Conservation (phyloP, 2,113 vertebrate species). For the Albula goreensis region DNA sequence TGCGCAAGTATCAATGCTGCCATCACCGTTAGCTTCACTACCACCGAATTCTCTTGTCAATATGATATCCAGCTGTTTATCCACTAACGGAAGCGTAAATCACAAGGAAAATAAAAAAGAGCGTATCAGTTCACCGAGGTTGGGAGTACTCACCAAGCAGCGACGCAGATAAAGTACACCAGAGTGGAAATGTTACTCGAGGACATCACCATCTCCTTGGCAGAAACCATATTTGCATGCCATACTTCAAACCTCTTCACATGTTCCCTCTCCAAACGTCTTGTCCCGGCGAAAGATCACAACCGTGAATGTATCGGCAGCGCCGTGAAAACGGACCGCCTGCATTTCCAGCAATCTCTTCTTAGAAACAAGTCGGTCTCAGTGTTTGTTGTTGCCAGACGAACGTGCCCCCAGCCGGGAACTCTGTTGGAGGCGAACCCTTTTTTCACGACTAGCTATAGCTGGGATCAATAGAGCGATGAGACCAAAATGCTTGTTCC, state of each 20-base stretch:
- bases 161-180: conserved; percentile 82
- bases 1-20: not conserved
- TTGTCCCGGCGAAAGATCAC: conserved; percentile 67
- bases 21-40: not conserved
- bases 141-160: conserved; percentile 83
- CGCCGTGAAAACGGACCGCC: conserved; percentile 35
- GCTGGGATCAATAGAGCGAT: not conserved
- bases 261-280: conserved; percentile 71
- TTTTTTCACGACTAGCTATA: conserved; percentile 38
- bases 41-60: not conserved
- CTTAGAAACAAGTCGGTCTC: conserved; percentile 20
- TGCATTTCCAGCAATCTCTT: conserved; percentile 39
- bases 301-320: conserved; percentile 40
- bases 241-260: conserved; percentile 88
- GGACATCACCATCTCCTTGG: conserved; percentile 80
- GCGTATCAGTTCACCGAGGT: not conserved
- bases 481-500: conserved; percentile 29
- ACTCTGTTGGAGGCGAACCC: conserved; percentile 37
- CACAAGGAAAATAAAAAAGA: not conserved
- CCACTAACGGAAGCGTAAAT: conserved; percentile 3
- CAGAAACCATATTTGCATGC: conserved; percentile 91
- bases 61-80: not conserved
- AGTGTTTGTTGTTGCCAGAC: conserved; percentile 27
- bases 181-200: conserved; percentile 77
- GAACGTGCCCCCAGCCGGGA: conserved; percentile 41